Percentiles rank a stretch among this genome's conserved stretches.
These are phyloP conservation scores for Psammodynastes pulverulentus DNA, from an alignment of 2,113 vertebrate genomes.

Conservation along the genomic window DNA sequence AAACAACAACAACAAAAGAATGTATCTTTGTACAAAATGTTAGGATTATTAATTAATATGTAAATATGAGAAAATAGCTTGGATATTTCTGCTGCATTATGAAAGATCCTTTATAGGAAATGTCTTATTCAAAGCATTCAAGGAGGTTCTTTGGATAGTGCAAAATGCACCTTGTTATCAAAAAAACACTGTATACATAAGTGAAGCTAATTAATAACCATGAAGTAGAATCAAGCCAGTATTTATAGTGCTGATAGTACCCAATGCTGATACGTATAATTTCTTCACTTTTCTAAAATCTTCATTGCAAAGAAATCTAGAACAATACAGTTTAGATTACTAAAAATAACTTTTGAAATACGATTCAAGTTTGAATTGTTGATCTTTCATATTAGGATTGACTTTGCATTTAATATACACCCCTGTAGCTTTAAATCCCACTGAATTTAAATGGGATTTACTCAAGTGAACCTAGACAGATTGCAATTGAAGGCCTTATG, in stretches of 20 bases:
- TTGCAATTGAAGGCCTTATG: not conserved
- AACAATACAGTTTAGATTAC: not conserved
- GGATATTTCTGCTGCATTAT: not conserved
- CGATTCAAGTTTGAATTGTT: not conserved
- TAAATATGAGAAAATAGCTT: not conserved
- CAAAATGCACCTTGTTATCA: not conserved
- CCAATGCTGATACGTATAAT: constrained; percentile 5
- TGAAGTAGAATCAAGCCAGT: not conserved
- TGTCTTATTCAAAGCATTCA: not conserved
- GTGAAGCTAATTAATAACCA: constrained; percentile 14
- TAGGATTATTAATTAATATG: not conserved
- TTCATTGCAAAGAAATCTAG: not conserved
- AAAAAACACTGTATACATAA: not conserved
- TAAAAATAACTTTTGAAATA: not conserved
- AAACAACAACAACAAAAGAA: not conserved
- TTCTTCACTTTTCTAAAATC: not conserved
- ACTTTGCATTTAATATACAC: not conserved
- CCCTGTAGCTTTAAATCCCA: not conserved
- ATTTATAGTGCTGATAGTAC: constrained; percentile 6
- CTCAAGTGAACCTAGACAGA: not conserved
- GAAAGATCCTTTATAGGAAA: not conserved
- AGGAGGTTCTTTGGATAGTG: not conserved
- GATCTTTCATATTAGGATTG: not conserved
- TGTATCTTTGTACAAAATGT: not conserved
- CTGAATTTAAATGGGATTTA: constrained; percentile 1